These are phyloP conservation scores for Psittacara wagleri DNA, from an alignment of 2,113 vertebrate species.

Conservation along the genomic window DNA sequence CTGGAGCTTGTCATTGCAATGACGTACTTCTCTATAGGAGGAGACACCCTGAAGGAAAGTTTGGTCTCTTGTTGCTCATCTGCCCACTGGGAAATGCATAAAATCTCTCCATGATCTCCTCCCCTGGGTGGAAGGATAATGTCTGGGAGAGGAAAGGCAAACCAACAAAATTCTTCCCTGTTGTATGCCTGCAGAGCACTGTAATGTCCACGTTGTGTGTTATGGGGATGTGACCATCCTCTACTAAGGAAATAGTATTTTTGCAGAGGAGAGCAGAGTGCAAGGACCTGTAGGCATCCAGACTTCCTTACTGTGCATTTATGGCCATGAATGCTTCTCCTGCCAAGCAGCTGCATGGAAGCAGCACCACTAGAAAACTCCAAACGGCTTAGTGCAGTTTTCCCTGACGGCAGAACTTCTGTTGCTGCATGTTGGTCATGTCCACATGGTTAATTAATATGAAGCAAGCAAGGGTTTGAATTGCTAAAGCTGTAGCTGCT, in stretches of 20 bases:
- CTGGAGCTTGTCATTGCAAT: not conserved
- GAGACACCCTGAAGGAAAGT: not conserved
- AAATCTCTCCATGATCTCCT: not conserved
- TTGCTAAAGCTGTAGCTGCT: not conserved
- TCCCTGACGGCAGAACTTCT: constrained; percentile 12
- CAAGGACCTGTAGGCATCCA: not conserved
- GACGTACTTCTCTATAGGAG: not conserved
- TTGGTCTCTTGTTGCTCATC: not conserved
- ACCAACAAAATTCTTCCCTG: not conserved
- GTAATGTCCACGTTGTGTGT: not conserved
- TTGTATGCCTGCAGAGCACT: not conserved
- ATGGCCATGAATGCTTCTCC: not conserved
- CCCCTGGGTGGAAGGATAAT: not conserved
- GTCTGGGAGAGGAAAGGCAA: not conserved
- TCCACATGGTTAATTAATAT: constrained; percentile 28
- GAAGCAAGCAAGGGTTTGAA: constrained; percentile 36
- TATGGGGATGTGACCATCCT: not conserved
- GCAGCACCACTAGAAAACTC: constrained; percentile 19
- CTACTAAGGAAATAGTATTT: not conserved
- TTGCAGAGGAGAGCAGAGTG: not conserved
- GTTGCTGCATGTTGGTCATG: constrained; percentile 9
- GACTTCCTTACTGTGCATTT: not conserved
- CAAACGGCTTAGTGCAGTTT: not conserved
- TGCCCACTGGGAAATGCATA: not conserved
- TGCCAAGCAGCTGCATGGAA: not conserved